Evolutionary conservation across 2,797 vertebrate species (phyloP), one percentile per base, ranked within the genome.

Genomic region (Halcyon smyrnensis): DNA sequence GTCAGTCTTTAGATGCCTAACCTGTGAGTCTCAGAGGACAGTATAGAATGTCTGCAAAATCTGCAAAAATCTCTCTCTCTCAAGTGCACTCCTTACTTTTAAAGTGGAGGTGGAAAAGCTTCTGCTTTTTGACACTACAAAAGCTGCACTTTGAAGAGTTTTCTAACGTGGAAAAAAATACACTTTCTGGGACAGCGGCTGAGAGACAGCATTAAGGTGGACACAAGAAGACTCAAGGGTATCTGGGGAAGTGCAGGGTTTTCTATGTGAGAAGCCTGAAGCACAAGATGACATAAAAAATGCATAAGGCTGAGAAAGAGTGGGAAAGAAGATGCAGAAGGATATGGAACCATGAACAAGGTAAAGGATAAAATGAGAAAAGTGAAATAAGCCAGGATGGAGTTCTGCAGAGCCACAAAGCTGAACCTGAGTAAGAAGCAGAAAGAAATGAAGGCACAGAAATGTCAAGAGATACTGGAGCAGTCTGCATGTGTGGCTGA

Each of bases 271-370:
- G 57, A 95, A 86, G 81, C 88, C 88, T 84, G 71, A 85, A 95
- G 94, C 75, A 92, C 45, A 83, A 45, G 73, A 53, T 45, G 41
- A 64, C 68, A 93, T 95, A 83, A 97, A 97, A 95, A 94, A 97
- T 93, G 78, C 77, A 96, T 93, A 75, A 97, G 62, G 7, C 62
- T 77, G 64, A 84, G 90, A 95, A 70, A 73, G 36, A 70, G 80
- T 34, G 70, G 68, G 36, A 90, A 84, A 89, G 54, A 84, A 88
- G 39, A 78, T 27, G 25, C 32, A 50, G 60, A 75, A 94, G 45
- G 18, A 89, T 37, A 62, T 1, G 9, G 86, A 64, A 62, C 48
- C 34, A 41, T 11, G 80, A 93, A 79, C 62, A 70, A 83, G 54
- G 48, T 45, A 56, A 91, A 76, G n/a, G 25, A 60, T 77, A 84